These are phyloP conservation scores for Syrista parreyssii DNA, from an alignment of 2,888 invertebrate genomes.

Conservation along the genomic window DNA sequence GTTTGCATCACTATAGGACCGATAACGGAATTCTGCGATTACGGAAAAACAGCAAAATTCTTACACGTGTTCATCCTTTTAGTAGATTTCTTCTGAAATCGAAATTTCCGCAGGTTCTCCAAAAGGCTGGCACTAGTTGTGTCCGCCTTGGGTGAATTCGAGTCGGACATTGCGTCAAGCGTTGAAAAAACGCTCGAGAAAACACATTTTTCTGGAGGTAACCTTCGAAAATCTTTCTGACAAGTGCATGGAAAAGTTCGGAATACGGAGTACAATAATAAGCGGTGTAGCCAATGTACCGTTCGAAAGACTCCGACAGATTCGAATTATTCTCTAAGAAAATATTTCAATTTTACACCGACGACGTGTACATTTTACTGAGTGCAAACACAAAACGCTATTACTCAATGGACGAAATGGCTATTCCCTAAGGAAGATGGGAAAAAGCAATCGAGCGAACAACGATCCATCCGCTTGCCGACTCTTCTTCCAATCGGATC, in stretches of 20 bases:
- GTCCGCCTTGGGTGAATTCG: slow-evolving; percentile 59
- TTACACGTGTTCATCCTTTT: slow-evolving; percentile 55
- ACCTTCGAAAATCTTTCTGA: slow-evolving; percentile 17
- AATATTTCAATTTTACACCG: neutral
- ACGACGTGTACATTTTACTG: neutral
- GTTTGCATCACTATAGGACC: neutral
- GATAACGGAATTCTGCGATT: neutral
- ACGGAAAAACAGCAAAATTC: slow-evolving; percentile 20
- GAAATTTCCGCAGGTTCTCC: slow-evolving; percentile 76
- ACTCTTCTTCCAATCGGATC: neutral
- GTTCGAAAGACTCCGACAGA: neutral
- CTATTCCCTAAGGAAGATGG: neutral
- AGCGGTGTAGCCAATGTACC: neutral
- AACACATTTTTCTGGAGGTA: slow-evolving; percentile 31
- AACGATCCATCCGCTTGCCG: neutral
- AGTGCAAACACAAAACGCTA: neutral
- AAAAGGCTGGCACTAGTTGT: slow-evolving; percentile 70
- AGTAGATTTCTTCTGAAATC: slow-evolving; percentile 74
- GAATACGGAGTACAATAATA: neutral
- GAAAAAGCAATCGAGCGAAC: neutral
- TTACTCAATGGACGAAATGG: neutral
- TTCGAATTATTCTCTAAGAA: neutral
- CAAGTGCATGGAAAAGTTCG: slow-evolving; percentile 10
- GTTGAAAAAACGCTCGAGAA: slow-evolving; percentile 22
- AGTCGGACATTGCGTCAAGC: slow-evolving; percentile 56